phyloP scores from a whole-genome alignment of 2,113 vertebrate species.

The Nothoprocta perdicaria region DNA sequence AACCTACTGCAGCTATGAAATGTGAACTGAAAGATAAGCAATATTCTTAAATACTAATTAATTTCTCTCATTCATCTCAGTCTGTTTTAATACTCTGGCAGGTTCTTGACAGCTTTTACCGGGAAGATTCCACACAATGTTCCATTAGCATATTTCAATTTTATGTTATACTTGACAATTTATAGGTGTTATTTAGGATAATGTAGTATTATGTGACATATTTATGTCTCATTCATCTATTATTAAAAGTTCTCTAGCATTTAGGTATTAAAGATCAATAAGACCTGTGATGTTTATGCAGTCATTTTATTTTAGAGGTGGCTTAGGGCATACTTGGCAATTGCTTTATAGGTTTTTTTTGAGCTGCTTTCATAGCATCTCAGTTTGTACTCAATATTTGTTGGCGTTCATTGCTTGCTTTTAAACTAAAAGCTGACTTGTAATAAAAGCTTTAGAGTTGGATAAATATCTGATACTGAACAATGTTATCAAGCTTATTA shows the following conservation, averaged over 20 bases:
- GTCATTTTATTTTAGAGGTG: conserved; percentile 58
- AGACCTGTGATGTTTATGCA: conserved; percentile 51
- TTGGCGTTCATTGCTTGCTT: neutral
- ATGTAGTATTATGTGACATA: conserved; percentile 62
- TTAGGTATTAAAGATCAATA: conserved; percentile 68
- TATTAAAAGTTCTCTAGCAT: conserved; percentile 72
- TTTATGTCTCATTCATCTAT: conserved; percentile 74
- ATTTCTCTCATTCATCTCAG: conserved; percentile 49
- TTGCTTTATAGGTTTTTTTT: conserved; percentile 59
- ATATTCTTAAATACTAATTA: conserved; percentile 68
- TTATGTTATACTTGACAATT: conserved; percentile 68
- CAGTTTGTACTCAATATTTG: conserved; percentile 8
- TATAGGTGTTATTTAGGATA: conserved; percentile 73
- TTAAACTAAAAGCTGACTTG: neutral
- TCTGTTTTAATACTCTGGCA: conserved; percentile 54
- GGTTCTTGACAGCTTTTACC: conserved; percentile 51
- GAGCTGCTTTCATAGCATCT: conserved; percentile 50
- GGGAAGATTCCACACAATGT: conserved; percentile 56
- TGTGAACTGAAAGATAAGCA: conserved; percentile 37
- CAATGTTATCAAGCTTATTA: neutral
- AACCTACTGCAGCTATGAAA: conserved; percentile 29
- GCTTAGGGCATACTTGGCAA: conserved; percentile 40
- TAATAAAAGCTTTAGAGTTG: neutral
- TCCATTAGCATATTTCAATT: conserved; percentile 81
- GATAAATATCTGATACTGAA: conserved; percentile 17